These are phyloP conservation scores for Neoascia interrupta DNA, from an alignment of 2,888 invertebrate genomes.

Conservation along the genomic window DNA sequence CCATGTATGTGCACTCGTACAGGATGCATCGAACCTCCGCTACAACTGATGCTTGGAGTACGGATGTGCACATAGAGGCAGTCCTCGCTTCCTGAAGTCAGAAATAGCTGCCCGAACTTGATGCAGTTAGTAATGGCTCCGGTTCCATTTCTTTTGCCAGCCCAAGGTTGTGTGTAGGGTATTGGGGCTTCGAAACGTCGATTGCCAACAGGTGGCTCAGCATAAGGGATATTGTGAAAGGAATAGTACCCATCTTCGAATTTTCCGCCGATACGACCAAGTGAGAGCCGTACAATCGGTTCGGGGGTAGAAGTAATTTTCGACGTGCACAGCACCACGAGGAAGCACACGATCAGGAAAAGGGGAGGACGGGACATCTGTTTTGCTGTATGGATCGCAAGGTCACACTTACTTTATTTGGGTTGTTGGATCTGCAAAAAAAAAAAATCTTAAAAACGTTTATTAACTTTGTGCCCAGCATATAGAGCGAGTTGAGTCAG, in stretches of 20 bases:
- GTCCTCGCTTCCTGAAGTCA: conserved; percentile 31
- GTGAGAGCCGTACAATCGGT: conserved; percentile 72
- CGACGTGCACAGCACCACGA: too few species aligned
- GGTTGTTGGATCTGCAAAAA: too few species aligned
- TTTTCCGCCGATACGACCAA: conserved; percentile 74
- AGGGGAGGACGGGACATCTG: too few species aligned
- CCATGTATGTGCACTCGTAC: conserved; percentile 85
- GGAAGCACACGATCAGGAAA: too few species aligned
- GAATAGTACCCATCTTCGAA: conserved; percentile 80
- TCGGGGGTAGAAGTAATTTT: too few species aligned
- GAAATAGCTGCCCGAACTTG: conserved; percentile 79
- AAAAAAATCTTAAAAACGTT: too few species aligned
- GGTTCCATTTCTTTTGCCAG: conserved; percentile 80
- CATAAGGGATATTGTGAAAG: conserved; percentile 85
- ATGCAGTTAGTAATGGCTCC: conserved; percentile 82
- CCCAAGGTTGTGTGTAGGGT: conserved; percentile 72
- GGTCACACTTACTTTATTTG: too few species aligned
- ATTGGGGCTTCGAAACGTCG: conserved; percentile 81
- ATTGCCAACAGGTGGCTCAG: conserved; percentile 83
- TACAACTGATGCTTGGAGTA: conserved; percentile 78
- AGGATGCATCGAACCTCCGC: conserved; percentile 79
- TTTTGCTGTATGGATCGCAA: too few species aligned
- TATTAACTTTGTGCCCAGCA: too few species aligned
- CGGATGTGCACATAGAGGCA: conserved; percentile 72
- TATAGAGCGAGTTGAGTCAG: too few species aligned